Evolutionary conservation across 2,113 vertebrate genomes (phyloP).

Genomic region (Zosterops pallidus): DNA sequence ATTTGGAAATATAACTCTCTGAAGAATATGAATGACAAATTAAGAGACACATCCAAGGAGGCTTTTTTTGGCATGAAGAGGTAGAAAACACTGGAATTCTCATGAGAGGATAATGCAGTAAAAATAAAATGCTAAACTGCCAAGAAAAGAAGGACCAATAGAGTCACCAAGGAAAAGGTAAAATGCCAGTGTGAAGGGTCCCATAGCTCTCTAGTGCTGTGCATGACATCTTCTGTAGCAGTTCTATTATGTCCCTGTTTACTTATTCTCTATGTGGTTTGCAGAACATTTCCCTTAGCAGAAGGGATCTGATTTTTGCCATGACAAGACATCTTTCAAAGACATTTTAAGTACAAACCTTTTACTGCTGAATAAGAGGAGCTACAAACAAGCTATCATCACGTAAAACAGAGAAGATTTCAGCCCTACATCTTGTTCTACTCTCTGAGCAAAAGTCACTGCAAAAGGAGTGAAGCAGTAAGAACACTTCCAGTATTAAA

Average conservation of each 20-base stretch:
- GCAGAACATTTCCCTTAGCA: neutral
- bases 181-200: neutral
- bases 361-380: neutral
- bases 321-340: neutral
- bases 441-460: neutral
- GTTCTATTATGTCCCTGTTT: neutral
- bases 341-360: neutral
- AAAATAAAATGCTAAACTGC: neutral
- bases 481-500: neutral
- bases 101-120: neutral
- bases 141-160: neutral
- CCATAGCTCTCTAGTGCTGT: neutral
- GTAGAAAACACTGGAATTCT: neutral
- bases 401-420: neutral
- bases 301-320: neutral
- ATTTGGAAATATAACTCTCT: neutral
- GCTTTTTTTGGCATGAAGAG: neutral
- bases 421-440: neutral
- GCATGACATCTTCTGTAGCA: neutral
- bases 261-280: neutral
- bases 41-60: neutral
- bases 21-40: neutral
- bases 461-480: neutral
- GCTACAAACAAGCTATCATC: neutral
- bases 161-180: neutral